These are phyloP conservation scores for Watsonalla binaria DNA, from an alignment of 2,888 invertebrate species.

Conservation along the genomic window DNA sequence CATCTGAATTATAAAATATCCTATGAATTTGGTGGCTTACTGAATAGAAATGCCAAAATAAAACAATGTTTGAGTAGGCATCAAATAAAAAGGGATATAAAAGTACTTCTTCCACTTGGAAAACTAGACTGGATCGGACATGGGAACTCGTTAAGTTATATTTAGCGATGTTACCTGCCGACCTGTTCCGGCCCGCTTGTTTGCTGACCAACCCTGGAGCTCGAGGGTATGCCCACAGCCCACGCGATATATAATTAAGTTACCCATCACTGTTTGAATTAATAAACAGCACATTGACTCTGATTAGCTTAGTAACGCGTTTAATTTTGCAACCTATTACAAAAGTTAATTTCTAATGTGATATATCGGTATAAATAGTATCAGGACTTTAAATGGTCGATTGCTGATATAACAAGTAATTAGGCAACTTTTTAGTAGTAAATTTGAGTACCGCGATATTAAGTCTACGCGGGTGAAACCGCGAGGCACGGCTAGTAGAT, in stretches of 20 bases:
- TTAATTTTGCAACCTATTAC: too few relatives aligned
- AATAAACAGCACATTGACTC: neutral
- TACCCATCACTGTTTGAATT: neutral
- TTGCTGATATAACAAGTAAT: too few relatives aligned
- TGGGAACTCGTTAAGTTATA: slow-evolving; percentile 41
- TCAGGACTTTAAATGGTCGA: too few relatives aligned
- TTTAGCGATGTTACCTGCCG: slow-evolving; percentile 45
- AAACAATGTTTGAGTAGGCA: neutral
- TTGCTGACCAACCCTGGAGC: slow-evolving; percentile 26
- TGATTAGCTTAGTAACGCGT: neutral
- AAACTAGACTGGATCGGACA: slow-evolving; percentile 3
- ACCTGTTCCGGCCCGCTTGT: slow-evolving; percentile 41
- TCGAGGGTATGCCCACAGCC: slow-evolving; percentile 4
- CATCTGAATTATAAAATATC: too few relatives aligned
- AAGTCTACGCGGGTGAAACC: too few relatives aligned
- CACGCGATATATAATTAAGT: slow-evolving; percentile 1
- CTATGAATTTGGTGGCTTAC: too few relatives aligned
- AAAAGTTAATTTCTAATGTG: too few relatives aligned
- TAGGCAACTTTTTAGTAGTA: too few relatives aligned
- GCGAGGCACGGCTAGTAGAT: too few relatives aligned
- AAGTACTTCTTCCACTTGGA: neutral
- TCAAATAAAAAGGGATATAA: neutral
- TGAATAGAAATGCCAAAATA: too few relatives aligned
- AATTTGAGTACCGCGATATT: too few relatives aligned
- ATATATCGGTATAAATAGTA: too few relatives aligned